Conservation (phyloP, 2,888 invertebrate genomes). For the Caradrina kadenii region DNA sequence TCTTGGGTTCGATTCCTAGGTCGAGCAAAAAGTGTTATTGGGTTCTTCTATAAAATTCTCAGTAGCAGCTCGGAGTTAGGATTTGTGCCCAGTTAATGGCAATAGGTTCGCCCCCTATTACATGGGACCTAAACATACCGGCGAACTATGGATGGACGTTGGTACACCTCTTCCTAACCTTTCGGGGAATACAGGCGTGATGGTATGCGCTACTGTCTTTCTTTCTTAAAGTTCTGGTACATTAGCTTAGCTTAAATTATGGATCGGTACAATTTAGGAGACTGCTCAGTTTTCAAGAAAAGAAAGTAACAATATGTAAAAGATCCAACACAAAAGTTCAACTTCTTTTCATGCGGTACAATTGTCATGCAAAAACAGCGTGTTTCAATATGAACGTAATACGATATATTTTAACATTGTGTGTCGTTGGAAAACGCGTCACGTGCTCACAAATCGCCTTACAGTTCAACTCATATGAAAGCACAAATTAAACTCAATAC, state of each 20-base stretch:
- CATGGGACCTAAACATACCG: no score
- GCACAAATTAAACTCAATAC: slow-evolving; percentile 58
- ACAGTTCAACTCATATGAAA: slow-evolving; percentile 54
- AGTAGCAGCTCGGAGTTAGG: no score
- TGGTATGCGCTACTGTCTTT: neutral
- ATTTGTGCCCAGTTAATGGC: no score
- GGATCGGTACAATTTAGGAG: slow-evolving; percentile 20
- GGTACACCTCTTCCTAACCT: no score
- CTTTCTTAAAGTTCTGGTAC: neutral
- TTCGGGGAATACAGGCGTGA: no score
- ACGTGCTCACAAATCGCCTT: slow-evolving; percentile 55
- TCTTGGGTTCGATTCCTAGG: no score
- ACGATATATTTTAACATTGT: slow-evolving; percentile 43
- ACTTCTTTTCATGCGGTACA: slow-evolving; percentile 42
- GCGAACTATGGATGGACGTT: no score
- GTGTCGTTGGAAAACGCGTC: slow-evolving; percentile 46
- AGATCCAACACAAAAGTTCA: slow-evolving; percentile 49
- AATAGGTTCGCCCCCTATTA: no score
- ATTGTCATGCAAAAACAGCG: slow-evolving; percentile 55
- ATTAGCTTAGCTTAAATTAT: slow-evolving; percentile 17
- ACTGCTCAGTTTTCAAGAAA: slow-evolving; percentile 41
- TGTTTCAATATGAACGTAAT: slow-evolving; percentile 44
- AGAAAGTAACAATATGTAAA: slow-evolving; percentile 34
- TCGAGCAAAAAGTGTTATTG: no score
- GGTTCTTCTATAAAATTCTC: no score